A percentile compares a stretch with the other conserved stretches of the same genome.
Evolutionary conservation across 2,888 invertebrate genomes (phyloP).

Genomic region (Drosophila dives): DNA sequence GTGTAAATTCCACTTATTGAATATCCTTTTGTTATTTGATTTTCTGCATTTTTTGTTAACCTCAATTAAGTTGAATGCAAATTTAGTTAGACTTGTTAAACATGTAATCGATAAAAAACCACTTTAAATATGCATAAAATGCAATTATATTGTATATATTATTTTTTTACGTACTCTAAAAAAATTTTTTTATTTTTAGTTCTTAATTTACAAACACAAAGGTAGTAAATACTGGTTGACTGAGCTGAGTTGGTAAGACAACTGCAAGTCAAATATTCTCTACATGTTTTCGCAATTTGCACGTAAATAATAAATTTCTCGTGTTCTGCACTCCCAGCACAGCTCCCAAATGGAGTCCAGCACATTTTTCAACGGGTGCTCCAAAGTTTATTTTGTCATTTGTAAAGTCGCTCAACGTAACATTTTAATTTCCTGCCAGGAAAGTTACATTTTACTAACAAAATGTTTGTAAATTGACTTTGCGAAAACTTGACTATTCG

Average conservation of each 20-base stretch:
- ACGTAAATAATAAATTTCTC: not conserved
- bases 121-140: too few relatives aligned
- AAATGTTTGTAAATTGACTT: slow-evolving; percentile 8
- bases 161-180: not conserved
- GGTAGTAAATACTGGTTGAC: not conserved
- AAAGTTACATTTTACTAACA: not conserved
- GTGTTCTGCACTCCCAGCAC: not conserved
- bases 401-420: slow-evolving; percentile 25
- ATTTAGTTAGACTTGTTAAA: too few relatives aligned
- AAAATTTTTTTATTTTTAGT: not conserved
- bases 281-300: slow-evolving; percentile 1
- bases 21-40: not conserved
- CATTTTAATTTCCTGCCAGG: slow-evolving; percentile 50
- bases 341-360: not conserved
- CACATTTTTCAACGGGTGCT: slow-evolving; percentile 6
- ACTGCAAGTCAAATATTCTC: not conserved
- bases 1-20: not conserved
- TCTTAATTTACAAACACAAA: not conserved
- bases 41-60: not conserved
- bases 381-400: slow-evolving; percentile 39
- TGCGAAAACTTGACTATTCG: not conserved
- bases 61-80: not conserved
- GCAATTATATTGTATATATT: too few relatives aligned
- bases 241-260: not conserved
- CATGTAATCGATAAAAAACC: not conserved